Evolutionary conservation across 2,888 invertebrate genomes (phyloP).

Genomic region (Machimus rusticus): DNA sequence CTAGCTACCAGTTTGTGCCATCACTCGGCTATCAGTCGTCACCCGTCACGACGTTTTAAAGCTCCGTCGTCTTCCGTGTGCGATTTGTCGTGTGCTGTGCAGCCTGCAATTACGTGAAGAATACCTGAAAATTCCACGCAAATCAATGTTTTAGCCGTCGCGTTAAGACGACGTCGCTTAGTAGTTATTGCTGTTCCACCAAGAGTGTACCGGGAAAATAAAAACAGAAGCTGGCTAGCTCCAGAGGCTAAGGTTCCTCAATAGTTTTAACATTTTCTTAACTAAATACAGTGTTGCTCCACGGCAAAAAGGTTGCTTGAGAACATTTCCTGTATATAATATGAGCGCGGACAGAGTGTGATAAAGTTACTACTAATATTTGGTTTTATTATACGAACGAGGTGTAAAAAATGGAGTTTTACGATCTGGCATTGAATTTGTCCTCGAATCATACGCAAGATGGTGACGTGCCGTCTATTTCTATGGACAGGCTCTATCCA

Average conservation of each 20-base stretch:
- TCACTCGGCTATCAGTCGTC: neutral
- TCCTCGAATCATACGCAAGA: slow-evolving; percentile 38
- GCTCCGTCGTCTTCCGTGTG: neutral
- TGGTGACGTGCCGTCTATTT: slow-evolving; percentile 52
- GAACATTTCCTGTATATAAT: neutral
- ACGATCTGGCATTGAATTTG: slow-evolving; percentile 1
- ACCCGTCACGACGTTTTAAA: neutral
- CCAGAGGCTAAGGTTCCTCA: neutral
- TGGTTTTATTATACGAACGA: neutral
- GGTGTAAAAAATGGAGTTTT: slow-evolving; percentile 29
- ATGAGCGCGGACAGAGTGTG: neutral
- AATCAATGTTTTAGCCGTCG: neutral
- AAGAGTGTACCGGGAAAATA: neutral
- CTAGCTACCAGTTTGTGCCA: neutral
- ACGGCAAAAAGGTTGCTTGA: neutral
- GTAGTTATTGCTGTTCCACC: neutral
- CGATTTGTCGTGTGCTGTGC: neutral
- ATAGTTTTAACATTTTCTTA: neutral
- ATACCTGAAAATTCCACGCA: neutral
- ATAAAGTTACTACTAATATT: neutral
- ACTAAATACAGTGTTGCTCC: neutral
- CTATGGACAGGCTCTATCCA: slow-evolving; percentile 85
- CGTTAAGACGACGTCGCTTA: neutral
- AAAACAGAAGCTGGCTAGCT: neutral
- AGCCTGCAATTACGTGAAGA: neutral